phyloP scores from a whole-genome alignment of 2,797 vertebrate genomes.

The Darevskia mixta region DNA sequence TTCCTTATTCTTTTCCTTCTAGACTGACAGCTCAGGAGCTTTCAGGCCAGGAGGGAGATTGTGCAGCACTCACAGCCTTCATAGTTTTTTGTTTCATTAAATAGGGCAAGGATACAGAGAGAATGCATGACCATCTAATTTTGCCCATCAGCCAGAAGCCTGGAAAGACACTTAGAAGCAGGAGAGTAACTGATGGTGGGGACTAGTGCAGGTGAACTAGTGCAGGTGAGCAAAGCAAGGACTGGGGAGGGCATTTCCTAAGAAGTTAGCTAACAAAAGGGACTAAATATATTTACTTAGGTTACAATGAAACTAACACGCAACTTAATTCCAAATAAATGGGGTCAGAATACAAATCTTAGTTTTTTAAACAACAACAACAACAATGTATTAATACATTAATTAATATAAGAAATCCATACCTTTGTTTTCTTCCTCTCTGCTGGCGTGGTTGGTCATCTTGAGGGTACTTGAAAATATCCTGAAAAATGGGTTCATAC shows the following conservation, averaged over 20 bases:
- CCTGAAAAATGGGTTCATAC: slow-evolving; percentile 93
- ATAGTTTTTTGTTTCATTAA: not conserved
- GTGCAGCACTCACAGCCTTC: not conserved
- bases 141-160: not conserved
- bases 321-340: not conserved
- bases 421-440: slow-evolving; percentile 95
- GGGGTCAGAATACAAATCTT: not conserved
- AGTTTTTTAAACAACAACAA: not conserved
- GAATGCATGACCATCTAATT: not conserved
- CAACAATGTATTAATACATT: not conserved
- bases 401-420: not conserved
- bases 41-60: not conserved
- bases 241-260: not conserved
- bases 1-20: not conserved
- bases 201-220: too few relatives aligned
- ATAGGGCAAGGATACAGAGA: too few relatives aligned
- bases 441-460: slow-evolving; percentile 90
- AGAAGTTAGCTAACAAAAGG: not conserved
- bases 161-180: not conserved
- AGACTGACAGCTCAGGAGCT: not conserved
- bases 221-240: not conserved
- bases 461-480: slow-evolving; percentile 89
- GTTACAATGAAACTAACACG: not conserved
- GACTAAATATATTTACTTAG: not conserved
- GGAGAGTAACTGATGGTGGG: not conserved